A percentile compares a stretch with the other conserved stretches of the same genome.
phyloP scores from a whole-genome alignment of 2,113 vertebrate species.

The Osmerus eperlanus region DNA sequence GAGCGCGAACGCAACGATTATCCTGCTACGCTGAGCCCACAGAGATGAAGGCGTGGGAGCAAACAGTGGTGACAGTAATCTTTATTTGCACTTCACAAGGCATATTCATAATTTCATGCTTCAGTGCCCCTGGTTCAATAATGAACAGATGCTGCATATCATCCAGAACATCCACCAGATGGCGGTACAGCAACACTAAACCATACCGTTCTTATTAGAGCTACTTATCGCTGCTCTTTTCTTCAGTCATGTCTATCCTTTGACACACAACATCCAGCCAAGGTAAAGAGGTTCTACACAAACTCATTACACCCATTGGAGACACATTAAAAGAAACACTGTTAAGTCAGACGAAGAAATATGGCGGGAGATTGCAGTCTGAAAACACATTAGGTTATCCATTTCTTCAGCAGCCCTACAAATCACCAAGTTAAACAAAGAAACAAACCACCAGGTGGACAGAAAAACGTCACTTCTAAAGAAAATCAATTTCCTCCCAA shows the following conservation, averaged over 20 bases:
- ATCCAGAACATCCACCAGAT: slow-evolving; percentile 51
- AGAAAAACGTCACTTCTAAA: slow-evolving; percentile 62
- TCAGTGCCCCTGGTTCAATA: background rate
- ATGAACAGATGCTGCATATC: slow-evolving; percentile 19
- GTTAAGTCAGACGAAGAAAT: slow-evolving; percentile 37
- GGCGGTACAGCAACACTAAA: slow-evolving; percentile 51
- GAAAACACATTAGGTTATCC: slow-evolving; percentile 57
- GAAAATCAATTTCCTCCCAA: slow-evolving; percentile 72
- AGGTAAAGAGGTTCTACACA: slow-evolving; percentile 45
- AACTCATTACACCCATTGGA: slow-evolving; percentile 55
- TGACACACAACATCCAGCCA: slow-evolving; percentile 53
- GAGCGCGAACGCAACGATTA: slow-evolving; percentile 29
- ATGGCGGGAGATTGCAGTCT: slow-evolving; percentile 41
- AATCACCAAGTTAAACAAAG: slow-evolving; percentile 75
- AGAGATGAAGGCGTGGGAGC: background rate
- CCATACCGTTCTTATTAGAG: too few relatives aligned
- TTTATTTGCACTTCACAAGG: slow-evolving; percentile 22
- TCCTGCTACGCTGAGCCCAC: slow-evolving; percentile 31
- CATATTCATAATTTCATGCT: slow-evolving; percentile 32
- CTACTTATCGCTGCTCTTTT: slow-evolving; percentile 26
- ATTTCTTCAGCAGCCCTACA: slow-evolving; percentile 67
- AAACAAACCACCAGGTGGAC: slow-evolving; percentile 63
- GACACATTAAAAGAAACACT: slow-evolving; percentile 68
- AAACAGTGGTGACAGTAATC: slow-evolving; percentile 32
- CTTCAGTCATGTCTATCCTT: slow-evolving; percentile 46